Percentiles rank a stretch among this genome's conserved stretches.
phyloP scores from a whole-genome alignment of 2,113 vertebrate genomes.

The Piaya cayana region DNA sequence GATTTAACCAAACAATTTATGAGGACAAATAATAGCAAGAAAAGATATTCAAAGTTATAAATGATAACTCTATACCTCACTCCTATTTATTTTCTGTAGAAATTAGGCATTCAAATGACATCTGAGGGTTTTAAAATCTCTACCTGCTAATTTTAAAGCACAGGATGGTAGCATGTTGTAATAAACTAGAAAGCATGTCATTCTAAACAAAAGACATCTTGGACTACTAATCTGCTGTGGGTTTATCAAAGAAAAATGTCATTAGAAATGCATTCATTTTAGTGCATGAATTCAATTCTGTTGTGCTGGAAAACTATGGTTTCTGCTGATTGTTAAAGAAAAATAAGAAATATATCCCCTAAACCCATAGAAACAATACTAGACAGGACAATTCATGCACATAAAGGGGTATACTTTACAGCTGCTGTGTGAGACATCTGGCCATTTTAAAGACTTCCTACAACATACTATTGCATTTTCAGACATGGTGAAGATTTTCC shows the following conservation, averaged over 20 bases:
- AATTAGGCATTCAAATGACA: constrained; percentile 39
- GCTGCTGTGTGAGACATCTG: not conserved
- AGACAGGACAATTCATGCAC: not conserved
- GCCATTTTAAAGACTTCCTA: not conserved
- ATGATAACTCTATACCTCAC: not conserved
- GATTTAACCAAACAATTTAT: not conserved
- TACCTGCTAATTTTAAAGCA: constrained; percentile 41
- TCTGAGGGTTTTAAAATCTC: constrained; percentile 17
- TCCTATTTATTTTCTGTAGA: not conserved
- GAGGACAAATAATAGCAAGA: not conserved
- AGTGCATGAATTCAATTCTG: not conserved
- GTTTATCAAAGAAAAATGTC: constrained; percentile 37
- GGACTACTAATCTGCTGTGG: constrained; percentile 20
- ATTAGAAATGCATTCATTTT: constrained; percentile 4
- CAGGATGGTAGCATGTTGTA: not conserved
- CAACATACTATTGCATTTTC: not conserved
- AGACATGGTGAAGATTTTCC: not conserved
- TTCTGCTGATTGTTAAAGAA: not conserved
- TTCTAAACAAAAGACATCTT: constrained; percentile 56
- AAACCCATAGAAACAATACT: not conserved
- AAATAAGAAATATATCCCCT: not conserved
- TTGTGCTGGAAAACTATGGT: not conserved
- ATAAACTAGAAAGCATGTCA: constrained; percentile 40
- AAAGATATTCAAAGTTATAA: not conserved
- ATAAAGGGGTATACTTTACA: not conserved